A percentile compares a stretch with the other conserved stretches of the same genome.
These are phyloP conservation scores for Pedionomus torquatus DNA, from an alignment of 2,113 vertebrate species.

Conservation along the genomic window DNA sequence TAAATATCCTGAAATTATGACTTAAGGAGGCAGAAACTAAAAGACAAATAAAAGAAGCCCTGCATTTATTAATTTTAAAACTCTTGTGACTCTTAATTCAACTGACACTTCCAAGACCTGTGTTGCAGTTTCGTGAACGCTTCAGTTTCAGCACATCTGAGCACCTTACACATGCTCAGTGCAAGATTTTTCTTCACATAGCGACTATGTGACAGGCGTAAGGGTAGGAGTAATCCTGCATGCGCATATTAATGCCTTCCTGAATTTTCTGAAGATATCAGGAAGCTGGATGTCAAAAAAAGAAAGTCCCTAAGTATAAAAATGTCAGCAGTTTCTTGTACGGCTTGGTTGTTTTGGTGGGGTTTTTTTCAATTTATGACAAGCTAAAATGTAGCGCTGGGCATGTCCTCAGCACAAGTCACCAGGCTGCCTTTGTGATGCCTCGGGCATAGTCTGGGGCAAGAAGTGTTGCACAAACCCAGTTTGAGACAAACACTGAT, in stretches of 20 bases:
- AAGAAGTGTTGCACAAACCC: not conserved
- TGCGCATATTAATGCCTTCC: conserved; percentile 15
- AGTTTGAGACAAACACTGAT: not conserved
- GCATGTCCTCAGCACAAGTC: fast-evolving
- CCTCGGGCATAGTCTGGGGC: not conserved
- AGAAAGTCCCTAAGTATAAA: not conserved
- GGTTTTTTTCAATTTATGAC: not conserved
- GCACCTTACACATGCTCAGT: not conserved
- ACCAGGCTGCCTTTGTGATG: not conserved
- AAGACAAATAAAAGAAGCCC: not conserved
- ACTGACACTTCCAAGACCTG: not conserved
- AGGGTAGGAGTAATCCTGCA: not conserved
- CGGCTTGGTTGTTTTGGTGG: fast-evolving
- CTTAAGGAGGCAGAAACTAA: not conserved
- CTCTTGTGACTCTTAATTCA: not conserved
- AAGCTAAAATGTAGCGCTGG: fast-evolving
- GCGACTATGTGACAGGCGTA: not conserved
- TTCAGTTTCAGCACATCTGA: conserved; percentile 6
- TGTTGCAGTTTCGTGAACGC: not conserved
- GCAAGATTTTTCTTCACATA: not conserved
- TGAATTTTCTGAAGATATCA: not conserved
- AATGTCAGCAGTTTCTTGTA: not conserved
- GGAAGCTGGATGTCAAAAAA: not conserved
- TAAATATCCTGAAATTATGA: not conserved
- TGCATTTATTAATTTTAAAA: not conserved